Evolutionary conservation across 2,113 vertebrate genomes (phyloP), one percentile per base, ranked within the genome.

Genomic region (Solenodon paradoxus): DNA sequence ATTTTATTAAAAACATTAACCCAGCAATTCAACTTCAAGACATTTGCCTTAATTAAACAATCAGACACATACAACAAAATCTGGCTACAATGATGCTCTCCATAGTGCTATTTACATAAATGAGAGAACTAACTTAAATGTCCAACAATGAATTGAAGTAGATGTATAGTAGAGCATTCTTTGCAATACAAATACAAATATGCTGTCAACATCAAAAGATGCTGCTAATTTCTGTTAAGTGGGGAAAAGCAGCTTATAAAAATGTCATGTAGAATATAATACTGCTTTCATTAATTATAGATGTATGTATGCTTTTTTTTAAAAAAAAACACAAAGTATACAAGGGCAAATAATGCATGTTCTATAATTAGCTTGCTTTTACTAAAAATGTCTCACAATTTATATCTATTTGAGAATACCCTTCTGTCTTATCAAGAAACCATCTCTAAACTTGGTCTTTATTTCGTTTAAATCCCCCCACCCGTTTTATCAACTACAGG

Each of bases 1-100:
- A 82, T 78, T 77, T 57, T 81, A 95, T 42, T 74, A 61, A 96
- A n/a, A 32, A 74, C 28, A 82, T 47, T 42, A 93, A n/a, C 42
- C 51, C 24, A 92, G 72, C 17, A 91, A 59, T 86, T 86, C 45
- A 22, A 74, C 40, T n/a, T 79, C 11, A 82, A 82, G 74, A 61
- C 28, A 75, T 45, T 93, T 83, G 42, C 9, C 2, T 55, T 92
- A 68, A 79, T 92, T 88, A 68, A 96, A 88, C 9, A 74, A 47
- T 89, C 53, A 82, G 24, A 5, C 19, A 38, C 45, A 66, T 7
- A 30, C 12, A 55, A 68, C 5, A 86, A 82, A 16, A 90, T 64
- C 55, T 87, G 42, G 42, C 20, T 68, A 9, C 63, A 59, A 53
- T 12, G 13, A 13, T 17, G 35, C 9, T 78, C 47, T 85, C 12